phyloP scores from a whole-genome alignment of 2,797 vertebrate genomes.

The Gouania willdenowi region DNA sequence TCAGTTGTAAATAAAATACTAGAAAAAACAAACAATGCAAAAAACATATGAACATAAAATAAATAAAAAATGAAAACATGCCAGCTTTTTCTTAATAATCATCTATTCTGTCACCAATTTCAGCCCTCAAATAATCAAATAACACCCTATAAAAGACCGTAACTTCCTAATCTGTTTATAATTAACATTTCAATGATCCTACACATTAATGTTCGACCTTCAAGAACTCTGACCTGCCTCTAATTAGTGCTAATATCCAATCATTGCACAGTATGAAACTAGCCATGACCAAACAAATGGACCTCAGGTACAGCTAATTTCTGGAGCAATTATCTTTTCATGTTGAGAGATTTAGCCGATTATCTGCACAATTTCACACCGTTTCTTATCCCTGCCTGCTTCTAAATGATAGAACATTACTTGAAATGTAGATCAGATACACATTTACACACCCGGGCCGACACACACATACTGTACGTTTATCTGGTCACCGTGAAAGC shows the following conservation, averaged over 20 bases:
- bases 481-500: conserved; percentile 79
- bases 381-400: conserved; percentile 82
- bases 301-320: conserved; percentile 99
- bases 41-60: no score
- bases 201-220: conserved; percentile 98
- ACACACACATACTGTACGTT: no score
- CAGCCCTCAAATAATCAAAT: conserved; percentile 88
- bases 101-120: conserved; percentile 91
- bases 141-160: conserved; percentile 92
- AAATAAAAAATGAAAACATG: conserved; percentile 12
- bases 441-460: no score
- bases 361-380: conserved; percentile 99
- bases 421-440: no score
- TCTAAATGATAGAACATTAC: conserved; percentile 77
- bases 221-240: conserved; percentile 98
- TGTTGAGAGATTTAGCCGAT: conserved; percentile 99
- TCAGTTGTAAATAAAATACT: no score
- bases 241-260: conserved; percentile 99
- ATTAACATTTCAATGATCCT: conserved; percentile 99
- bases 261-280: conserved; percentile 96
- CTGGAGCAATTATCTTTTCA: conserved; percentile 99
- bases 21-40: not conserved
- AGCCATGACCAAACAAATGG: conserved; percentile 99
- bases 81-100: conserved; percentile 77
- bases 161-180: conserved; percentile 99